Evolutionary conservation across 2,113 vertebrate species (phyloP), one percentile per base, ranked within the genome.

Genomic region (Pygathrix nemaeus): DNA sequence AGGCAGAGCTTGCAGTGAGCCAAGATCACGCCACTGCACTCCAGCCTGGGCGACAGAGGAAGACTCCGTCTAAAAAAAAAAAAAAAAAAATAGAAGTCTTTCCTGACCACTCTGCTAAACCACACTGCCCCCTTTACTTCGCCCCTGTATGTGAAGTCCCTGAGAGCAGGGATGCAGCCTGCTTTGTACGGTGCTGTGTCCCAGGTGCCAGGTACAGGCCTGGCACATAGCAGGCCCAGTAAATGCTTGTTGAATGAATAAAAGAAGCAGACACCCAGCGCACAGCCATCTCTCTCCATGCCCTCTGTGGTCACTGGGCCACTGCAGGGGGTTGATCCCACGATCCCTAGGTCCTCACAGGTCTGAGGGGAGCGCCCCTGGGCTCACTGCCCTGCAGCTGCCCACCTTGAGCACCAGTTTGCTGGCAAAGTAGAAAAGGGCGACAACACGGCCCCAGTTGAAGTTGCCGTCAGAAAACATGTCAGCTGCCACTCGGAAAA

Each of bases 371-470:
- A 8, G 6, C 75, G 35, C 9, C 82, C 79, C 68, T 5, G 40
- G 50, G 40, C 57, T 64, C 80, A 21, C 2, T 0, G 25, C 66
- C 87, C 40, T 64, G 38, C n/a, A n/a, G 87, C 68, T 0, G 50
- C 98, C 94, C 94, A 99, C 99, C 98, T 99, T 99, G 38, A 99
- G 97, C 90, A 99, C 99, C 25, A 99, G 98, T 76, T 99, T 99
- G 98, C 99, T 99, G 86, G 99, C 99, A 88, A 99, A 99, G 98
- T 99, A 99, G 98, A 99, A 99, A 1, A 99, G 96, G 0, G 99
- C 99, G 2, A 99, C 99, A 45, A 99, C 99, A 2, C 99, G 98
- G 93, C 99, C 99, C 99, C 99, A 99, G 98, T 99, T 99, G 97
- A 99, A 99, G 98, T 98, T 99, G 94, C 99, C 99, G 17, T 99